Percentiles rank a stretch among this genome's conserved stretches.
Evolutionary conservation across 2,888 invertebrate species (phyloP).

Genomic region (Euzophera pinguis): DNA sequence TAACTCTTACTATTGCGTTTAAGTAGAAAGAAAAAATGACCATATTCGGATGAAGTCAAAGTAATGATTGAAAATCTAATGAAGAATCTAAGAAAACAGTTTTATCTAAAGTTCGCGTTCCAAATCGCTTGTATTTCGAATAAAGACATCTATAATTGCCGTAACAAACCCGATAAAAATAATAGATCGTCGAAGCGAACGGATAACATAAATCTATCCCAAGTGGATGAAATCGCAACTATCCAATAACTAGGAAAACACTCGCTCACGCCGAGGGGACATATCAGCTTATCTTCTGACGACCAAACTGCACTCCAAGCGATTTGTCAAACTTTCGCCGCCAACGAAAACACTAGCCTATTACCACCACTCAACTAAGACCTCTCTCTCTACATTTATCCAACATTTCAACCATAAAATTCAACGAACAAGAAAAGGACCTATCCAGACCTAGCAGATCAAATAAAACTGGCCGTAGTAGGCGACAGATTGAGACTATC

Average conservation of each 20-base stretch:
- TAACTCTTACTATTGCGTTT: too few species aligned
- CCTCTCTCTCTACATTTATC: slow-evolving; percentile 16
- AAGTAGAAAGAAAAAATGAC: too few species aligned
- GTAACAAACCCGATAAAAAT: slow-evolving; percentile 6
- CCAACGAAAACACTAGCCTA: slow-evolving; percentile 52
- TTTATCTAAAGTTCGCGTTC: not conserved
- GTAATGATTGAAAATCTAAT: too few species aligned
- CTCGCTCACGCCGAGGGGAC: slow-evolving; percentile 40
- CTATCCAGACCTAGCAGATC: slow-evolving; percentile 25
- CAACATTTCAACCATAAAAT: not conserved
- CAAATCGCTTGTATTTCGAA: not conserved
- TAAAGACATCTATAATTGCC: not conserved
- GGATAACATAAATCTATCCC: slow-evolving; percentile 48
- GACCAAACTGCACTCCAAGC: slow-evolving; percentile 55
- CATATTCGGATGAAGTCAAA: too few species aligned
- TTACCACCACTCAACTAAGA: slow-evolving; percentile 33
- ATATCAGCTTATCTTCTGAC: slow-evolving; percentile 58
- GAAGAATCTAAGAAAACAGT: too few species aligned
- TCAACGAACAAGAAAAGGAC: not conserved
- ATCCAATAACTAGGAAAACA: slow-evolving; percentile 43
- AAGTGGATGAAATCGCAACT: slow-evolving; percentile 39
- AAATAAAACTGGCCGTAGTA: slow-evolving; percentile 36
- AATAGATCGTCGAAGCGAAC: slow-evolving; percentile 20
- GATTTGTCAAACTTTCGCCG: slow-evolving; percentile 66
- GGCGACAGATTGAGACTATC: slow-evolving; percentile 67